Percentiles rank a stretch among this genome's conserved stretches.
Conservation (phyloP, 2,113 vertebrate species). For the Mirounga angustirostris region DNA sequence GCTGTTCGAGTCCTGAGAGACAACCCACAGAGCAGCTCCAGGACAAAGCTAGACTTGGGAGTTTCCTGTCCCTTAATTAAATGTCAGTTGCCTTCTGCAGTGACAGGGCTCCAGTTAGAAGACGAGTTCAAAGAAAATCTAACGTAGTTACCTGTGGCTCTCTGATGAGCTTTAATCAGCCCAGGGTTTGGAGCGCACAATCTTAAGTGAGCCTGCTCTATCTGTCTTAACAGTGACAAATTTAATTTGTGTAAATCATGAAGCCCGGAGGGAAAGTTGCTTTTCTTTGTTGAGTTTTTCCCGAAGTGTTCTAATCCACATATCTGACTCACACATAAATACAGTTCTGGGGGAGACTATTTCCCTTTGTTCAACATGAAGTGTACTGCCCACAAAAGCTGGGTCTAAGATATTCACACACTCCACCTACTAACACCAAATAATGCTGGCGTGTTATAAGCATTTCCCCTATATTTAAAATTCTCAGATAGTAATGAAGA, state of each 20-base stretch:
- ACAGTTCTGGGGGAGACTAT: constrained; percentile 29
- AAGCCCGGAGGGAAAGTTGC: constrained; percentile 37
- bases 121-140: constrained; percentile 46
- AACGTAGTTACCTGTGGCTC: constrained; percentile 29
- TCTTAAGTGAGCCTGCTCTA: neutral
- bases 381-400: constrained; percentile 40
- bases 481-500: neutral
- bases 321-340: constrained; percentile 61
- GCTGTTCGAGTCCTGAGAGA: neutral
- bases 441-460: neutral
- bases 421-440: constrained; percentile 2
- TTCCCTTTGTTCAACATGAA: constrained; percentile 49
- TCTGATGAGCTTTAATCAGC: neutral
- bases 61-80: constrained; percentile 65
- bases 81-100: constrained; percentile 58
- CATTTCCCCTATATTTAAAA: neutral
- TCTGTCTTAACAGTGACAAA: constrained; percentile 13
- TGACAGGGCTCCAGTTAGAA: constrained; percentile 45
- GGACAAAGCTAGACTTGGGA: constrained; percentile 65
- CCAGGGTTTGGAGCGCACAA: neutral
- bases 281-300: constrained; percentile 63
- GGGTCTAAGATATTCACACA: constrained; percentile 32
- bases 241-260: constrained; percentile 48
- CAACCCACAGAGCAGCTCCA: neutral
- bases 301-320: constrained; percentile 53